Evolutionary conservation across 2,113 vertebrate genomes (phyloP).

Genomic region (Synchiropus splendidus): DNA sequence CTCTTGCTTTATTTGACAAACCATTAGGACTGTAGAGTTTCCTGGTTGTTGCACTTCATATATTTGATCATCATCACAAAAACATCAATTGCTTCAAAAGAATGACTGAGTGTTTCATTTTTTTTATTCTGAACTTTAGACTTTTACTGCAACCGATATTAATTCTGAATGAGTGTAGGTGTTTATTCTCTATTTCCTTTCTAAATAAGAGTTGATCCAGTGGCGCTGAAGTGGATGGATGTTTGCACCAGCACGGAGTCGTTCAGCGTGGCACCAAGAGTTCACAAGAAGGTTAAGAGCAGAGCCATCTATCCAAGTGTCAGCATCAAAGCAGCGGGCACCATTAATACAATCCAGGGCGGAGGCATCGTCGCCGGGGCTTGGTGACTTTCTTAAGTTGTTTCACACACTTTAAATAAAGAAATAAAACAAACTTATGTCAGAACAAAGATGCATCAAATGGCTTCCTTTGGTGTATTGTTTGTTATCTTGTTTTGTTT

Average conservation of each 20-base stretch:
- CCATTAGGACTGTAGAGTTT: no score
- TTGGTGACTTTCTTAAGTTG: neutral
- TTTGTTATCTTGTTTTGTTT: no score
- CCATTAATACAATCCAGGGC: conserved; percentile 28
- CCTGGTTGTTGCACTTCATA: no score
- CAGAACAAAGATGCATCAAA: no score
- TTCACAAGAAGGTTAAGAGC: conserved; percentile 51
- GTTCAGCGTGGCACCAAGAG: conserved; percentile 26
- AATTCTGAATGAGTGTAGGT: conserved; percentile 33
- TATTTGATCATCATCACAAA: no score
- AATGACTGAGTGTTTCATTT: conserved; percentile 15
- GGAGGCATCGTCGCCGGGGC: conserved; percentile 21
- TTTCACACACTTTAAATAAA: no score
- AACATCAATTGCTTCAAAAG: no score
- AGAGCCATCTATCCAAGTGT: conserved; percentile 42
- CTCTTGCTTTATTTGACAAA: no score
- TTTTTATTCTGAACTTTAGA: conserved; percentile 27
- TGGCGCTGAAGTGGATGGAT: conserved; percentile 40
- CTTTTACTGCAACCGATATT: conserved; percentile 9
- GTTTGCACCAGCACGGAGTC: conserved; percentile 40
- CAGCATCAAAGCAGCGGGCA: conserved; percentile 46
- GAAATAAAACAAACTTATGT: no score
- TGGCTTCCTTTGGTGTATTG: no score
- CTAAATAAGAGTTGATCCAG: conserved; percentile 27
- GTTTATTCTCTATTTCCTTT: neutral